phyloP scores from a whole-genome alignment of 2,888 invertebrate species.

The Lacanobia wlatinum region DNA sequence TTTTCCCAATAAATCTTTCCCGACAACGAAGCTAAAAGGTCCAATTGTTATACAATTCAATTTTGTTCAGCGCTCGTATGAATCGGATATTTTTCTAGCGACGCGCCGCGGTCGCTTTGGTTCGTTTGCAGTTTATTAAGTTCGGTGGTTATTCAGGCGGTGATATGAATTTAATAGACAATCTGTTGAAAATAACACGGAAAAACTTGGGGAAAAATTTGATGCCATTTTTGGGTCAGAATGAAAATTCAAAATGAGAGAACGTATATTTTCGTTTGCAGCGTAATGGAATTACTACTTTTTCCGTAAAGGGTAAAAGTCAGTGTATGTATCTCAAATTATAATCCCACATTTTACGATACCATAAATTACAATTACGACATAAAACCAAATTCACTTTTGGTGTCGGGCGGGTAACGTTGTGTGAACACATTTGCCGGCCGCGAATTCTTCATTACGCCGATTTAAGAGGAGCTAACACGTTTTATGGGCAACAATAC shows the following conservation, averaged over 20 bases:
- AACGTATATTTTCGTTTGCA: conserved; percentile 4
- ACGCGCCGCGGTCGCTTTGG: conserved; percentile 55
- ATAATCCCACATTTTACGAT: conserved; percentile 64
- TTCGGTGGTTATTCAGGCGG: conserved; percentile 31
- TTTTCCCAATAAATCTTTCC: conserved; percentile 81
- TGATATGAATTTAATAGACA: conserved; percentile 30
- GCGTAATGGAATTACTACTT: conserved; percentile 2
- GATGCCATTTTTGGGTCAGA: neutral
- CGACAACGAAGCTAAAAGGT: conserved; percentile 73
- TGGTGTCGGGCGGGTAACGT: conserved; percentile 67
- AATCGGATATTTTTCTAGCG: conserved; percentile 66
- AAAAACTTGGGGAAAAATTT: neutral
- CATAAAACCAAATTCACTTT: conserved; percentile 81
- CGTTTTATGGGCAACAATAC: conserved; percentile 85
- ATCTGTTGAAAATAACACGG: conserved; percentile 18
- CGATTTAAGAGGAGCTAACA: conserved; percentile 79
- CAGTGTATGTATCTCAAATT: conserved; percentile 43
- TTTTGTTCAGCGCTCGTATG: conserved; percentile 60
- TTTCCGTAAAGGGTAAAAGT: conserved; percentile 45
- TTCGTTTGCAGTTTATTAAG: conserved; percentile 44
- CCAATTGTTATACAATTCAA: conserved; percentile 73
- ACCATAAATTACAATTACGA: conserved; percentile 79
- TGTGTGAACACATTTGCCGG: conserved; percentile 72
- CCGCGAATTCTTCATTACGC: conserved; percentile 82
- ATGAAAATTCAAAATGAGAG: conserved; percentile 18